These are phyloP conservation scores for Bombus huntii DNA, from an alignment of 1,140 invertebrate genomes.

Conservation along the genomic window DNA sequence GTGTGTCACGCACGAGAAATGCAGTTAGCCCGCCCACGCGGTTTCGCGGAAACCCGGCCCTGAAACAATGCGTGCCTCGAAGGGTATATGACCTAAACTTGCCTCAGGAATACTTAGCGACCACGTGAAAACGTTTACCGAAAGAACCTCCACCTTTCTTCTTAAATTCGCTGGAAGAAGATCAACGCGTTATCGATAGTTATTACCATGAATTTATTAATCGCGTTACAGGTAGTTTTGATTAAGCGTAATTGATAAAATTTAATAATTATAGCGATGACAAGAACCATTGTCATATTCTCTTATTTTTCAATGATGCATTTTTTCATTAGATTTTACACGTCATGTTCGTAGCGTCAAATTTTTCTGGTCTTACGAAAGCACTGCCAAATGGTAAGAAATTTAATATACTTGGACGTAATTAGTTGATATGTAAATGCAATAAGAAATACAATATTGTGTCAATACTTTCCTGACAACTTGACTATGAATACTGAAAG, in stretches of 20 bases:
- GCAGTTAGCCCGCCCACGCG: constrained; percentile 72
- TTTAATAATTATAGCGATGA: neutral
- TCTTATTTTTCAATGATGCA: too few species aligned
- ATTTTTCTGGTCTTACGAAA: too few species aligned
- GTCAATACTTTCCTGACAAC: too few species aligned
- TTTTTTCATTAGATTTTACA: too few species aligned
- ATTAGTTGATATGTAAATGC: too few species aligned
- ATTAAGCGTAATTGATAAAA: neutral
- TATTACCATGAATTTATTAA: neutral
- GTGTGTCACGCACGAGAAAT: constrained; percentile 73
- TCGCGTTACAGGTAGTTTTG: neutral
- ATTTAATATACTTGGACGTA: too few species aligned
- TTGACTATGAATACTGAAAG: too few species aligned
- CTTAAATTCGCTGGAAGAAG: neutral
- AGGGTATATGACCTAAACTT: constrained; percentile 28
- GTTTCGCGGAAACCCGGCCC: constrained; percentile 65
- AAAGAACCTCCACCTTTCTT: neutral
- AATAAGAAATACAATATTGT: too few species aligned
- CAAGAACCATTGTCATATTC: too few species aligned
- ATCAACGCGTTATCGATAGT: neutral
- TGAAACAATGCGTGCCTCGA: constrained; percentile 56
- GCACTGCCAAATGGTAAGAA: too few species aligned
- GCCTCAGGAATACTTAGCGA: neutral
- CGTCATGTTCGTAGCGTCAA: too few species aligned
- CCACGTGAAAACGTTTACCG: neutral